Evolutionary conservation across 2,888 invertebrate genomes (phyloP).

Genomic region (Lithophane socia): DNA sequence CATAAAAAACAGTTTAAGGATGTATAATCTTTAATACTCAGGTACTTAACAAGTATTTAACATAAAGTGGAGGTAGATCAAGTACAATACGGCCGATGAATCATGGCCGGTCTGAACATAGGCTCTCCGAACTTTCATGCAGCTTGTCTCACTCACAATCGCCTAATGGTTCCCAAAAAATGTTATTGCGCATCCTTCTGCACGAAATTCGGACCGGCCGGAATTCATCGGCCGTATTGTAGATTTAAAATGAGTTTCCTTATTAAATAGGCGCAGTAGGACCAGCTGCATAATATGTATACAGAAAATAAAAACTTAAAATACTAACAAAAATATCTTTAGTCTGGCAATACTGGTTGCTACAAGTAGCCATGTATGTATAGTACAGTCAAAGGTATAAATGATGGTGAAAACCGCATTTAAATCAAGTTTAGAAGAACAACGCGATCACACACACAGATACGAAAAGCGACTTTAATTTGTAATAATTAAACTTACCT

Average conservation of each 20-base stretch:
- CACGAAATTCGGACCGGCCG: neutral
- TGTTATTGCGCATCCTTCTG: neutral
- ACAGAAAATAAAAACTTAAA: constrained; percentile 4
- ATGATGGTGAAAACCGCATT: too few relatives aligned
- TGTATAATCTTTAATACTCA: constrained; percentile 14
- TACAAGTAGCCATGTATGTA: neutral
- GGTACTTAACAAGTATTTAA: neutral
- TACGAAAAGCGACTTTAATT: too few relatives aligned
- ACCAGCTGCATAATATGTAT: neutral
- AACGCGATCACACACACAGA: too few relatives aligned
- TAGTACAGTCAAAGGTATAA: neutral
- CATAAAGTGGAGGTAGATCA: neutral
- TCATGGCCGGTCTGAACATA: neutral
- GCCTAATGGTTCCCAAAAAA: neutral
- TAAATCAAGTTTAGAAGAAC: too few relatives aligned
- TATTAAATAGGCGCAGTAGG: neutral
- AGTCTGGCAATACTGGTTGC: neutral
- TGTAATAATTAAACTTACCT: too few relatives aligned
- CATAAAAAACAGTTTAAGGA: neutral
- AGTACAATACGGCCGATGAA: neutral
- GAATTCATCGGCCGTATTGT: neutral
- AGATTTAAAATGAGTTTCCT: neutral
- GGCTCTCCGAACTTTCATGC: neutral
- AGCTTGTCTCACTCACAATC: neutral
- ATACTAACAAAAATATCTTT: neutral